Evolutionary conservation across 2,113 vertebrate genomes (phyloP), one percentile per base, ranked within the genome.

Genomic region (Acanthochromis polyacanthus): DNA sequence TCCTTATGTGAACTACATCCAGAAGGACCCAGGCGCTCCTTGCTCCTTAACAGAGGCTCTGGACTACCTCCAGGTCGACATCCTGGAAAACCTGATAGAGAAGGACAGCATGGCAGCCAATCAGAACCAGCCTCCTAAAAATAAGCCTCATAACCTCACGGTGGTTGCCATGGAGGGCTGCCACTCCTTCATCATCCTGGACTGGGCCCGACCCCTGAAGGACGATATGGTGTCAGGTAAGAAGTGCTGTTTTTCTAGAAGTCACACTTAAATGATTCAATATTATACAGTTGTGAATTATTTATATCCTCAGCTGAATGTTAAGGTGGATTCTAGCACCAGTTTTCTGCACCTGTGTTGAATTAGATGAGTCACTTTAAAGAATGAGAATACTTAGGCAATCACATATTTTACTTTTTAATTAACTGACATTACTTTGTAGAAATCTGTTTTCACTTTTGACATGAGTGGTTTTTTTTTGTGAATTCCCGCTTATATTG

Each of bases 91-190:
- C 80, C 94, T 99, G 36, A 94, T 99, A 9, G 93, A 96, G 25
- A 96, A 94, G 25, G 97, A 97, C 82, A 93, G 93, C 25, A 81
- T 70, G 59, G 66, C 70, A 17, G 55, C 78, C 30, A 87, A 65
- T 86, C 91, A 91, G 75, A 93, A 89, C 14, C 89, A 81, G 28
- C 95, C 86, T 64, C 97, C 98, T 7, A 94, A 95, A 85, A 90
- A 94, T 45, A 94, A 94, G 50, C 97, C 98, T 38, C 94, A 96
- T 63, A 99, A 99, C 85, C 94, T 99, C 90, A 99, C 98, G 0
- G 95, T 99, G 2, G 97, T 99, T 0, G 98, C 98, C 58, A 95
- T 99, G 55, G 98, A 99, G 91, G 98, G 98, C 75, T 99, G 98
- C 84, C 98, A 99, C 73, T 99, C 98, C 0, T 99, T 99, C 69